A percentile compares a stretch with the other conserved stretches of the same genome.
Conservation (phyloP, 2,888 invertebrate genomes). For the Stegana nigrithorax region DNA sequence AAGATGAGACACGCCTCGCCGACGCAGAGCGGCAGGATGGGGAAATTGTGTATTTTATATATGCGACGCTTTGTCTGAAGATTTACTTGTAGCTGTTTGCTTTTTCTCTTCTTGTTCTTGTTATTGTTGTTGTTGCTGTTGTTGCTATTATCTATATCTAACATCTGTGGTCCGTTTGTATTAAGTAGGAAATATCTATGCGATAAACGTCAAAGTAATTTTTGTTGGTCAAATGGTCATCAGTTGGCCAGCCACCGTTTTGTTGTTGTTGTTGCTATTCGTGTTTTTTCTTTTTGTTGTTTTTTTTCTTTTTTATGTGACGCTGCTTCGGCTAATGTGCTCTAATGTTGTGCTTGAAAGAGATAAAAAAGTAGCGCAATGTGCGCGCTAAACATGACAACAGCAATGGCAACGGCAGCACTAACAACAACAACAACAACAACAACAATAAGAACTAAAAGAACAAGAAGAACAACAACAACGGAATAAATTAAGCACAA, state of each 20-base stretch:
- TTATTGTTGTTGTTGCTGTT: not conserved
- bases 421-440: constrained; percentile 30
- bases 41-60: not conserved
- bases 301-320: no score
- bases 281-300: no score
- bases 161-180: constrained; percentile 6
- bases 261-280: not conserved
- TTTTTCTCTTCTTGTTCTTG: not conserved
- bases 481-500: constrained; percentile 52
- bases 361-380: constrained; percentile 26
- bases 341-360: constrained; percentile 23
- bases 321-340: constrained; percentile 7
- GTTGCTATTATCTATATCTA: constrained; percentile 1
- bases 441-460: no score
- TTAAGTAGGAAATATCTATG: constrained; percentile 18
- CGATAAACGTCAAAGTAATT: constrained; percentile 9
- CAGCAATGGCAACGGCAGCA: constrained; percentile 36
- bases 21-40: not conserved
- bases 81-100: no score
- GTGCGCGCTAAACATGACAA: constrained; percentile 34
- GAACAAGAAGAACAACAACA: constrained; percentile 31
- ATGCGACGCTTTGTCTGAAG: no score
- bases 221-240: constrained; percentile 9
- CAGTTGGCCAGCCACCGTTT: not conserved
- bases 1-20: not conserved